These are phyloP conservation scores for Mechanitis messenoides DNA, from an alignment of 2,888 invertebrate species.

Conservation along the genomic window DNA sequence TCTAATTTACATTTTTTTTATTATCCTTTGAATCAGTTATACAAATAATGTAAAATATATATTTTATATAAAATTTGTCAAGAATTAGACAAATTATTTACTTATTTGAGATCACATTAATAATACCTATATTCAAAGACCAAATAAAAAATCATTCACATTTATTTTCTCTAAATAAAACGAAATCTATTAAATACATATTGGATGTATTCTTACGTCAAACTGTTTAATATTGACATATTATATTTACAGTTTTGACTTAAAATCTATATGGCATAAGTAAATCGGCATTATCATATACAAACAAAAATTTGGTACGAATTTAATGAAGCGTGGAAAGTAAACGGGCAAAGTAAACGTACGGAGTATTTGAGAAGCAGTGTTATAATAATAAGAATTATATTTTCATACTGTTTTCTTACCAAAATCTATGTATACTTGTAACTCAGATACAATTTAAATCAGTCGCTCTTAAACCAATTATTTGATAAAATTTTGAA, in stretches of 20 bases:
- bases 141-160: too few species aligned
- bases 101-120: too few species aligned
- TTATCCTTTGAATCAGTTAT: too few species aligned
- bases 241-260: conserved; percentile 14
- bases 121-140: too few species aligned
- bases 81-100: too few species aligned
- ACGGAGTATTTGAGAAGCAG: conserved; percentile 49
- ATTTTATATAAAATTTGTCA: too few species aligned
- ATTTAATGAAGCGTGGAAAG: conserved; percentile 59
- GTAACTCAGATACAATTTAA: conserved; percentile 11
- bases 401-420: conserved; percentile 42
- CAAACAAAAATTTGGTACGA: conserved; percentile 52
- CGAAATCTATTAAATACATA: not conserved
- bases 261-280: conserved; percentile 28
- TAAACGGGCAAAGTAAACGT: conserved; percentile 47
- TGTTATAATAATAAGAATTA: conserved; percentile 42
- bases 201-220: not conserved
- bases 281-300: conserved; percentile 36
- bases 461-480: conserved; percentile 8
- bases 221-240: conserved; percentile 13
- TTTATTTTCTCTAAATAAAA: not conserved
- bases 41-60: too few species aligned
- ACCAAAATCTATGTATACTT: conserved; percentile 8
- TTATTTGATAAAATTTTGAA: conserved; percentile 7
- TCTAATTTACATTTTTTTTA: too few species aligned